These are phyloP conservation scores for Paracentrotus lividus DNA, from an alignment of 53 echinoderm and acorn worm species.

Conservation along the genomic window DNA sequence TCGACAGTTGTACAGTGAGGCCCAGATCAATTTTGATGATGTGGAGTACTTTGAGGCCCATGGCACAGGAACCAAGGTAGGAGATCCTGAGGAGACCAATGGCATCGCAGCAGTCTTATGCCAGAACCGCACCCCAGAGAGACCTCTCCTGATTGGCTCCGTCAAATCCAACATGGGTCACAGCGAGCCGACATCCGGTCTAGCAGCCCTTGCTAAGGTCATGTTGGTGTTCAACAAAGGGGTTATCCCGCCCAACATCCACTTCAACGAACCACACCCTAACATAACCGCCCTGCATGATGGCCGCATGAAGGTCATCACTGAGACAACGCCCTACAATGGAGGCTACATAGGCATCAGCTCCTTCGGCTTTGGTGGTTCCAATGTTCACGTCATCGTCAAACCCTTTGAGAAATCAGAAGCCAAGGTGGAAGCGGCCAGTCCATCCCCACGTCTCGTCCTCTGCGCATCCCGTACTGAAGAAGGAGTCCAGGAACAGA, in stretches of 20 bases:
- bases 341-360: slow-evolving; percentile 85
- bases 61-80: slow-evolving; percentile 91
- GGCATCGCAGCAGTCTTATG: slow-evolving; percentile 83
- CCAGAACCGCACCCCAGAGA: slow-evolving; percentile 71
- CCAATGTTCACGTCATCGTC: slow-evolving; percentile 85
- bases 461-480: slow-evolving; percentile 78
- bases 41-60: slow-evolving; percentile 90
- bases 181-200: slow-evolving; percentile 84
- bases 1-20: slow-evolving; percentile 76
- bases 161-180: slow-evolving; percentile 96
- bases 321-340: slow-evolving; percentile 74
- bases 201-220: slow-evolving; percentile 87
- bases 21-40: slow-evolving; percentile 77
- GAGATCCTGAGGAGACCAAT: slow-evolving; percentile 85
- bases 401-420: slow-evolving; percentile 70
- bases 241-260: slow-evolving; percentile 85
- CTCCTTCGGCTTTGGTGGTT: slow-evolving; percentile 88
- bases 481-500: slow-evolving; percentile 72
- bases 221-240: slow-evolving; percentile 73
- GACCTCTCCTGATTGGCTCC: slow-evolving; percentile 86
- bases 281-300: slow-evolving; percentile 80
- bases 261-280: slow-evolving; percentile 85
- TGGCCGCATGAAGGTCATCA: slow-evolving; percentile 84
- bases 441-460: slow-evolving; percentile 67
- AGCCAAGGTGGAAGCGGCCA: neutral